Evolutionary conservation across 2,888 invertebrate species (phyloP).

Genomic region (Pristionchus maxplancki): DNA sequence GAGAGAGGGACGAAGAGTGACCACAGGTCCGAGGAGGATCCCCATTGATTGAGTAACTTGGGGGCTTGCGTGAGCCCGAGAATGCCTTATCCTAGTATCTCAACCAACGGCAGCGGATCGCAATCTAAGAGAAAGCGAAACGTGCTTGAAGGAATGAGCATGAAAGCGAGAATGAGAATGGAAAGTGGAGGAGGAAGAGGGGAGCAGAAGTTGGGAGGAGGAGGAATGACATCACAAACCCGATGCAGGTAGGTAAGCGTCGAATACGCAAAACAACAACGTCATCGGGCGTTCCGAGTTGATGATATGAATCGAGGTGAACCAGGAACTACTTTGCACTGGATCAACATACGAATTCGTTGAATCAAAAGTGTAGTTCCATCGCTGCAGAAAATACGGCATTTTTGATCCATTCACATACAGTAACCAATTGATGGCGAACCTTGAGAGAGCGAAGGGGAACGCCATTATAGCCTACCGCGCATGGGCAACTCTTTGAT

Average conservation of each 20-base stretch:
- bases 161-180: neutral
- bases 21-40: neutral
- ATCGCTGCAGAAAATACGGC: no score
- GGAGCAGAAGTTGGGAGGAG: neutral
- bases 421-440: no score
- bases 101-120: no score
- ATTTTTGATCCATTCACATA: no score
- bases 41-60: neutral
- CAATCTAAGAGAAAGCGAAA: neutral
- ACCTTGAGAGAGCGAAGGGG: neutral
- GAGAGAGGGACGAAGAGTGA: neutral
- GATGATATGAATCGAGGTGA: no score
- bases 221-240: slow-evolving; percentile 37
- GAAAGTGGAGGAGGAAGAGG: neutral
- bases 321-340: no score
- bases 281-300: neutral
- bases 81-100: no score
- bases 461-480: neutral
- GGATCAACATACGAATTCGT: no score
- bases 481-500: neutral
- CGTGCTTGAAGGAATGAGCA: neutral
- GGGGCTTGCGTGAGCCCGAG: neutral
- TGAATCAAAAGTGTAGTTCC: no score
- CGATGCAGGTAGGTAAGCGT: slow-evolving; percentile 13
- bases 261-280: neutral